Percentiles rank a stretch among this genome's conserved stretches.
Evolutionary conservation across 2,113 vertebrate genomes (phyloP).

Genomic region (Etheostoma cragini): DNA sequence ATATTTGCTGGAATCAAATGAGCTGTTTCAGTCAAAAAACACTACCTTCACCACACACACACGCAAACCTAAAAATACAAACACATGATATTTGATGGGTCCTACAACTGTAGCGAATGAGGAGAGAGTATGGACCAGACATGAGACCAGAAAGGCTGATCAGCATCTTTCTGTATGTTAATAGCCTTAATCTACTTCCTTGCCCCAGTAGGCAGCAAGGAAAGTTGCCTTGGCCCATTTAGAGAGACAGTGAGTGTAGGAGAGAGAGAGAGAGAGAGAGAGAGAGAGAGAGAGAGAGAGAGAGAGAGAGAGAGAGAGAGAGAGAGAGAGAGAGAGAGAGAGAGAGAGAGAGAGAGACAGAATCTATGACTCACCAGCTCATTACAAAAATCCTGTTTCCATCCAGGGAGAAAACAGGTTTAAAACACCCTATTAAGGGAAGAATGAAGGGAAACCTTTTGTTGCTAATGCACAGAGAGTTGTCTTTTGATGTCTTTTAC

Average conservation of each 20-base stretch:
- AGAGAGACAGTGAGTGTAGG: conserved; percentile 41
- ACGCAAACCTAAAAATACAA: conserved; percentile 28
- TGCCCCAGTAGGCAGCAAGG: conserved; percentile 54
- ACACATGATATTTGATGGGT: neutral
- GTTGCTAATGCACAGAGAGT: conserved; percentile 68
- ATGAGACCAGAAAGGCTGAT: conserved; percentile 53
- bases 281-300: neutral
- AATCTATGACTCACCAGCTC: conserved; percentile 72
- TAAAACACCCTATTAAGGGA: conserved; percentile 70
- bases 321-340: neutral
- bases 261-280: conserved; percentile 44
- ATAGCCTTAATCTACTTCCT: conserved; percentile 74
- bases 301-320: conserved; percentile 28
- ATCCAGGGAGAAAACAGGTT: conserved; percentile 72
- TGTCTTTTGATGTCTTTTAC: conserved; percentile 59
- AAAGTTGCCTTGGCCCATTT: conserved; percentile 77
- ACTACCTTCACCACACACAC: conserved; percentile 8
- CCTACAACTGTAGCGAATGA: conserved; percentile 12
- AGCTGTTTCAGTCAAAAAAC: conserved; percentile 48
- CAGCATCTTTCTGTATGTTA: conserved; percentile 67
- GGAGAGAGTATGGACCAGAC: conserved; percentile 41
- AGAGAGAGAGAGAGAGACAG: neutral
- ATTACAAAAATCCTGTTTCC: conserved; percentile 75
- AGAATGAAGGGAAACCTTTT: conserved; percentile 66
- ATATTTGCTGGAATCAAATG: conserved; percentile 60